Conservation (phyloP, 2,797 vertebrate species). For the Prionace glauca region DNA sequence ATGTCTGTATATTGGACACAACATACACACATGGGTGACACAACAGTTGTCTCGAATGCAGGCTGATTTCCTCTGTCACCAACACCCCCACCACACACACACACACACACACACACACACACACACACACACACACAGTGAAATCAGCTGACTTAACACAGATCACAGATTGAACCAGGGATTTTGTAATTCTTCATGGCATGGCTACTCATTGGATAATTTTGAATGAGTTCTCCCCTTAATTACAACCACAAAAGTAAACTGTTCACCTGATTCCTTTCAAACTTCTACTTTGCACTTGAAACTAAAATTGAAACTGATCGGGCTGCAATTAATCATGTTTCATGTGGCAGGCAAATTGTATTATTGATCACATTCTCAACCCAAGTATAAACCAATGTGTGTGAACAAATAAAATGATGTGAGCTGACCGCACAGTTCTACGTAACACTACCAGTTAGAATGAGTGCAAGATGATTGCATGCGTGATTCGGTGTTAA, state of each 20-base stretch:
- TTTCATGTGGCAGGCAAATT: background rate
- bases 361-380: background rate
- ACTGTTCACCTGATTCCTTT: background rate
- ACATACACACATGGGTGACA: background rate
- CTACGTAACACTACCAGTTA: background rate
- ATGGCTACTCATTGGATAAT: background rate
- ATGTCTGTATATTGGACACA: background rate
- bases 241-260: background rate
- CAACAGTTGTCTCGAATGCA: background rate
- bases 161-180: background rate
- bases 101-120: no score
- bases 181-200: background rate
- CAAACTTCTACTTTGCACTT: background rate
- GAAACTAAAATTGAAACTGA: slow-evolving; percentile 3
- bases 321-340: background rate
- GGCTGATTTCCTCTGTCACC: background rate
- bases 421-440: no score
- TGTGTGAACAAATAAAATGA: background rate
- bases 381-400: no score
- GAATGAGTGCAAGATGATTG: background rate
- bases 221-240: background rate
- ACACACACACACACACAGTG: no score
- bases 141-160: background rate
- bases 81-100: no score
- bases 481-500: background rate